Conservation (phyloP, 2,113 vertebrate species). For the Pimephales promelas region DNA sequence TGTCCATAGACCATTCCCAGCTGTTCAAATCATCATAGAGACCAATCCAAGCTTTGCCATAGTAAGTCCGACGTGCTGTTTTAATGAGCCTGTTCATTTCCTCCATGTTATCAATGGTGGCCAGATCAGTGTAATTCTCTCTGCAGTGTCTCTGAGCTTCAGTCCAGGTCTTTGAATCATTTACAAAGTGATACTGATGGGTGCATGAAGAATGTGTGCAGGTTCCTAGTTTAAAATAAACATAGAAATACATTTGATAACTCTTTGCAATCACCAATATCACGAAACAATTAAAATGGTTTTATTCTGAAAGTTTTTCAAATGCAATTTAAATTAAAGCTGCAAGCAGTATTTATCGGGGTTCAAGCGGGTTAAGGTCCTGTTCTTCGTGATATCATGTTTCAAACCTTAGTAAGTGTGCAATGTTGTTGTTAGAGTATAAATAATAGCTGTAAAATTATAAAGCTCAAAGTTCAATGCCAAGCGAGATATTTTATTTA, state of each 20-base stretch:
- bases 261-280: background rate
- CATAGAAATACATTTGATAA: background rate
- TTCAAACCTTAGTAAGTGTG: no score
- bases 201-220: slow-evolving; percentile 30
- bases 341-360: no score
- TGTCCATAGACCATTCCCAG: slow-evolving; percentile 9
- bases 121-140: slow-evolving; percentile 39
- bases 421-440: no score
- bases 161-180: slow-evolving; percentile 13
- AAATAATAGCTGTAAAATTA: no score
- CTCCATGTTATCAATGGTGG: slow-evolving; percentile 30
- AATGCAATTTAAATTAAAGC: no score
- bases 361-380: no score
- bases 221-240: background rate
- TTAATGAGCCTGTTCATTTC: background rate
- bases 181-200: slow-evolving; percentile 40
- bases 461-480: no score
- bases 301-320: no score
- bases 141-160: slow-evolving; percentile 48
- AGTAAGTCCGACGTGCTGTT: background rate
- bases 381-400: no score
- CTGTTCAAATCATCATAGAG: slow-evolving; percentile 41
- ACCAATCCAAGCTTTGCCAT: slow-evolving; percentile 37
- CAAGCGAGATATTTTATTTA: no score
- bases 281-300: no score